Conservation (phyloP, 2,797 vertebrate genomes). For the Poecilia velifera region DNA sequence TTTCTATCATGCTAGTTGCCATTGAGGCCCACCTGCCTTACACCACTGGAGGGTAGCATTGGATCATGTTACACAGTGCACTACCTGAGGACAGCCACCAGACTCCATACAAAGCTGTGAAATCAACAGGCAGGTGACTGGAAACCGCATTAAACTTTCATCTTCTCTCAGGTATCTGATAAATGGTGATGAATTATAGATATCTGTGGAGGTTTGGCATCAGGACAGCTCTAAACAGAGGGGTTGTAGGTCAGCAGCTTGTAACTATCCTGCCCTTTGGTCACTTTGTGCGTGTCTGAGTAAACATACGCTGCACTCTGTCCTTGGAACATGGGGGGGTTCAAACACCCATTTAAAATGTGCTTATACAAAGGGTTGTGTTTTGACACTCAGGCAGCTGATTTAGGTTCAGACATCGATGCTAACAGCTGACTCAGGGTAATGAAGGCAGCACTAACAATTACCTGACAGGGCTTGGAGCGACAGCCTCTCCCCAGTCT, state of each 20-base stretch:
- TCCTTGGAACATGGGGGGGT: constrained; percentile 48
- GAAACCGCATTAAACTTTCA: constrained; percentile 85
- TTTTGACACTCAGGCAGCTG: constrained; percentile 65
- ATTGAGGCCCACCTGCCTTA: not conserved
- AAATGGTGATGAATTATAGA: constrained; percentile 80
- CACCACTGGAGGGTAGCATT: constrained; percentile 68
- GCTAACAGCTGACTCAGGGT: constrained; percentile 56
- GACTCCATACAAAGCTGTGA: constrained; percentile 21
- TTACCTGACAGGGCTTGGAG: constrained; percentile 55
- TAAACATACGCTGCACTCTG: constrained; percentile 55
- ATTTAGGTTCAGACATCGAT: constrained; percentile 32
- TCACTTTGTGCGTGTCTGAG: constrained; percentile 40
- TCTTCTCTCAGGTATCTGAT: constrained; percentile 68
- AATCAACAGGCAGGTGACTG: constrained; percentile 65
- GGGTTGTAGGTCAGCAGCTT: constrained; percentile 19
- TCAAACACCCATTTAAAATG: constrained; percentile 38
- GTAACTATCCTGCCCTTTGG: constrained; percentile 63
- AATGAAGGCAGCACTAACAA: constrained; percentile 42
- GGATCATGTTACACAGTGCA: constrained; percentile 18
- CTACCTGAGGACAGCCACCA: not conserved
- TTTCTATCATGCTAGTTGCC: not conserved
- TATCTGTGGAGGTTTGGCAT: constrained; percentile 36
- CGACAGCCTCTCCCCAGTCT: constrained; percentile 6
- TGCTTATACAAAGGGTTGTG: constrained; percentile 48
- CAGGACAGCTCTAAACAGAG: constrained; percentile 23